phyloP scores from a whole-genome alignment of 2,113 vertebrate genomes.

The Spermophilus dauricus region DNA sequence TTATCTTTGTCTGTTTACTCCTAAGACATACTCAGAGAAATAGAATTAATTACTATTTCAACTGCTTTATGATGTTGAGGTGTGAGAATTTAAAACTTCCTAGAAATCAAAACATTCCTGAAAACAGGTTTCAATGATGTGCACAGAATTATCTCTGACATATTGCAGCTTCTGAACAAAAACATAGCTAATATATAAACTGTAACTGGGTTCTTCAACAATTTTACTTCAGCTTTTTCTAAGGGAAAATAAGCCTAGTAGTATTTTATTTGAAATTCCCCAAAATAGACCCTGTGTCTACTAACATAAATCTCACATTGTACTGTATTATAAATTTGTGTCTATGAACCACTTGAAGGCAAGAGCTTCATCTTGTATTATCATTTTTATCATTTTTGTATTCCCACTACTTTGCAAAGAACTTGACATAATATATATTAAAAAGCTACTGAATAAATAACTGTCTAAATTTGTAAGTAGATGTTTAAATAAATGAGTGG shows the following conservation, averaged over 20 bases:
- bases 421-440: background rate
- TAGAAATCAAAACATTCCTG: background rate
- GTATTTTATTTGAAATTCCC: background rate
- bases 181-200: background rate
- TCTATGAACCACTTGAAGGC: background rate
- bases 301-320: background rate
- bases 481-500: background rate
- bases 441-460: slow-evolving; percentile 13
- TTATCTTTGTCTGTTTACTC: background rate
- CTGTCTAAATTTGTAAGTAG: background rate
- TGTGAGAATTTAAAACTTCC: background rate
- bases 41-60: background rate
- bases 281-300: background rate
- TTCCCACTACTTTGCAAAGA: background rate
- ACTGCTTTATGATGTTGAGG: background rate
- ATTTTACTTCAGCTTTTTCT: background rate
- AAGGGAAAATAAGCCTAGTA: background rate
- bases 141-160: background rate
- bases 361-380: background rate
- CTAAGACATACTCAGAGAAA: background rate
- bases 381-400: background rate
- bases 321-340: background rate
- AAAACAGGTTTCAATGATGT: background rate
- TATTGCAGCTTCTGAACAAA: background rate
- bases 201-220: background rate